These are phyloP conservation scores for Holocentrus rufus DNA, from an alignment of 2,797 vertebrate genomes.

Conservation along the genomic window DNA sequence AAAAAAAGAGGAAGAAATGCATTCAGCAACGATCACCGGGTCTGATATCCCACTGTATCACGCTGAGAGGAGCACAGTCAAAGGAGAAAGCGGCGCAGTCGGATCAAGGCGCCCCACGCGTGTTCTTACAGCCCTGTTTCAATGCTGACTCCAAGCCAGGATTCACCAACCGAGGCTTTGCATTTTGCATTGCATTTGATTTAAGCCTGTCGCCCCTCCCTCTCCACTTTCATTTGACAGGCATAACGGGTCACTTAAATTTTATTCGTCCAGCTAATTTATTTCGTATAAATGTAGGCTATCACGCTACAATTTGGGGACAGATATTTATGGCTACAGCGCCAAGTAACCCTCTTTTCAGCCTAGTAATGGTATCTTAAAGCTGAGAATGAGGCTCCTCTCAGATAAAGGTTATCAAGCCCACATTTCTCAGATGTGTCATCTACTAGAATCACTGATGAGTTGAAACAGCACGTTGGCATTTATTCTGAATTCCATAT, in stretches of 20 bases:
- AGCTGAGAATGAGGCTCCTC: no score
- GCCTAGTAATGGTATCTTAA: neutral
- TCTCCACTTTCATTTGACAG: conserved; percentile 35
- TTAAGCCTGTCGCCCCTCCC: conserved; percentile 42
- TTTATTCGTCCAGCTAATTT: conserved; percentile 30
- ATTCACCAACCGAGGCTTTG: conserved; percentile 19
- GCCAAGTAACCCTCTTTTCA: neutral
- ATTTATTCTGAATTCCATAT: no score
- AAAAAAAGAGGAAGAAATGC: conserved; percentile 2
- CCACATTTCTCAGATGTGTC: no score
- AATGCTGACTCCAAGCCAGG: conserved; percentile 16
- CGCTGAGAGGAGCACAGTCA: neutral
- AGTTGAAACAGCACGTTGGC: no score
- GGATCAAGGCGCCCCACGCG: neutral
- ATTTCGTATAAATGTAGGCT: conserved; percentile 15
- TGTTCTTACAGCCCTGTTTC: neutral
- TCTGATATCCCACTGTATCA: neutral
- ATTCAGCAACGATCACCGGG: neutral
- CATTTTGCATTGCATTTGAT: conserved; percentile 48
- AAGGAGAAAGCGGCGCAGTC: neutral
- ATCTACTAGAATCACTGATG: no score
- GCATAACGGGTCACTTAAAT: conserved; percentile 25
- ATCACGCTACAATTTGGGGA: neutral
- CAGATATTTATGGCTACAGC: neutral
- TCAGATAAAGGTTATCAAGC: no score